phyloP scores from a whole-genome alignment of 2,797 vertebrate genomes.

The Myoxocephalus aenaeus region DNA sequence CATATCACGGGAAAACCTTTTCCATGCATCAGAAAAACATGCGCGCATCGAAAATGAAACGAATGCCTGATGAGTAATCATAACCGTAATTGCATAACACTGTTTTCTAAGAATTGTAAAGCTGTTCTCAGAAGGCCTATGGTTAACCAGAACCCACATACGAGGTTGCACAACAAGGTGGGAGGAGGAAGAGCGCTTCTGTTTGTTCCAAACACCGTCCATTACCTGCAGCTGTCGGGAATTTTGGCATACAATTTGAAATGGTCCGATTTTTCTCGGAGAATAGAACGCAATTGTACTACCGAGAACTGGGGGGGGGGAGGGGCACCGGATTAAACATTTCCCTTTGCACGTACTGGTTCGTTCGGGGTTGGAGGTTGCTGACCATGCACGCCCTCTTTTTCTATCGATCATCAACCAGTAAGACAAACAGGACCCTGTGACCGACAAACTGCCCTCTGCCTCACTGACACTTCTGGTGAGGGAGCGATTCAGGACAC shows the following conservation, averaged over 20 bases:
- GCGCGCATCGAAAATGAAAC: neutral
- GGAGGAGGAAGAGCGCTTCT: conserved; percentile 48
- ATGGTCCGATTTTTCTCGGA: conserved; percentile 17
- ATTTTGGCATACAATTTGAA: conserved; percentile 26
- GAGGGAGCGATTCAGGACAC: conserved; percentile 20
- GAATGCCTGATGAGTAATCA: conserved; percentile 16
- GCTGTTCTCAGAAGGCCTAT: conserved; percentile 30
- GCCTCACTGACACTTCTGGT: conserved; percentile 10
- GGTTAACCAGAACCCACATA: conserved; percentile 54
- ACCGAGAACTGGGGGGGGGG: neutral
- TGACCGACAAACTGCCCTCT: conserved; percentile 24
- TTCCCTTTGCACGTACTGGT: neutral
- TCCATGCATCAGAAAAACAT: neutral
- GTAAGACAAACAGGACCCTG: conserved; percentile 32
- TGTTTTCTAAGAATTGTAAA: conserved; percentile 2
- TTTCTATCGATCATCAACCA: conserved; percentile 43
- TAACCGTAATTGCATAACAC: conserved; percentile 8
- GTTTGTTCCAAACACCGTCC: conserved; percentile 51
- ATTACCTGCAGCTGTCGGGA: conserved; percentile 49
- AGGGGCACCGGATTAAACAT: neutral
- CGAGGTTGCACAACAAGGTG: conserved; percentile 62
- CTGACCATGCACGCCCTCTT: conserved; percentile 12
- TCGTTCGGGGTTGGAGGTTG: neutral
- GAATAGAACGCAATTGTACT: conserved; percentile 14
- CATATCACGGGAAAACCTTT: too few relatives aligned